Evolutionary conservation across 2,113 vertebrate genomes (phyloP).

Genomic region (Macquaria ambigua): DNA sequence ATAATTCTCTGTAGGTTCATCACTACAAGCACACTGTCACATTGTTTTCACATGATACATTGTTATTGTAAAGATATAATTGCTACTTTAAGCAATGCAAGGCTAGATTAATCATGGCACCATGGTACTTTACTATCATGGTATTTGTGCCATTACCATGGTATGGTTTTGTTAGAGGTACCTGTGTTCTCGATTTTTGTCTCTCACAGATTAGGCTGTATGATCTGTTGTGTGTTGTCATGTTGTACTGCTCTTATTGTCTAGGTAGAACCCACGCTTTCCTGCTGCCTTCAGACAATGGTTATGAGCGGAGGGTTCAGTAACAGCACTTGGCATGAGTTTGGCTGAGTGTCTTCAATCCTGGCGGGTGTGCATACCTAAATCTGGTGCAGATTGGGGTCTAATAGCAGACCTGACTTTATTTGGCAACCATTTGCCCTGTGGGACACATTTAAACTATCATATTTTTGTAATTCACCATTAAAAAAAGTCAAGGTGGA

Average conservation of each 20-base stretch:
- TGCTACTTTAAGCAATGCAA: not conserved
- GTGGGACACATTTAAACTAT: slow-evolving; percentile 71
- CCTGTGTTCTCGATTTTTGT: not conserved
- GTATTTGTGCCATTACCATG: not conserved
- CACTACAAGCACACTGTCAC: not conserved
- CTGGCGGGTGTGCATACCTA: slow-evolving; percentile 41
- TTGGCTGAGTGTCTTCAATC: slow-evolving; percentile 14
- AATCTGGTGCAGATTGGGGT: slow-evolving; percentile 47
- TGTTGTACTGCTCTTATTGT: not conserved
- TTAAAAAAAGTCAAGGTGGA: slow-evolving; percentile 52
- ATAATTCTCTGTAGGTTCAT: not conserved
- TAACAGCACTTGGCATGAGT: slow-evolving; percentile 21
- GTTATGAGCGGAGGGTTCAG: slow-evolving; percentile 19
- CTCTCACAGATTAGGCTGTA: not conserved
- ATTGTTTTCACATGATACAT: not conserved
- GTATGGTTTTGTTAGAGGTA: not conserved
- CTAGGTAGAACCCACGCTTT: slow-evolving; percentile 1
- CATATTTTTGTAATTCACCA: slow-evolving; percentile 71
- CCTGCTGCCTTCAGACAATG: not conserved
- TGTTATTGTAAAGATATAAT: not conserved
- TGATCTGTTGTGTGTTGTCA: not conserved
- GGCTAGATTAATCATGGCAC: not conserved
- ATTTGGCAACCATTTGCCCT: slow-evolving; percentile 68
- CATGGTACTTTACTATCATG: not conserved
- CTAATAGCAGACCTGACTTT: slow-evolving; percentile 55